Evolutionary conservation across 2,113 vertebrate species (phyloP).

Genomic region (Lophura nycthemera): DNA sequence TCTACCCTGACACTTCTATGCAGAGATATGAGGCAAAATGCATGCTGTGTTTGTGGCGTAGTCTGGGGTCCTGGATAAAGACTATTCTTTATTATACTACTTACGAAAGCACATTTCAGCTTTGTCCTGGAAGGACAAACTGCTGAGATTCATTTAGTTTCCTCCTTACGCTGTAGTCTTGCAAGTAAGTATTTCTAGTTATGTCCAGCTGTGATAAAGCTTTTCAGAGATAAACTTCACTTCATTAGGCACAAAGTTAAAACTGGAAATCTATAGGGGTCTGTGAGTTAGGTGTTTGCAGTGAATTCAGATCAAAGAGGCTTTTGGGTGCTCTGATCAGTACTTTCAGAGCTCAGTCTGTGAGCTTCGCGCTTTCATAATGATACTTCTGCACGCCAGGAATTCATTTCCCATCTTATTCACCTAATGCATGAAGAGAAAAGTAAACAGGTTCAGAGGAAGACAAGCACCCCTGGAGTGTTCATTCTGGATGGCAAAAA

Average conservation of each 20-base stretch:
- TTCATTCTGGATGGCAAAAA: conserved; percentile 31
- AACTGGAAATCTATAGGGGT: conserved; percentile 50
- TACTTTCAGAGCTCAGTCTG: conserved; percentile 40
- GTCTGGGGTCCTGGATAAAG: conserved; percentile 6
- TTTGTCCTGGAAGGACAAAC: conserved; percentile 54
- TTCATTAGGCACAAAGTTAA: conserved; percentile 70
- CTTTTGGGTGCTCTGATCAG: conserved; percentile 50
- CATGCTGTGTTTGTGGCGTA: neutral
- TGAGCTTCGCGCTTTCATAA: conserved; percentile 47
- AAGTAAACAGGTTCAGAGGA: conserved; percentile 57
- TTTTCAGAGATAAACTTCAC: conserved; percentile 71
- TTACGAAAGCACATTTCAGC: conserved; percentile 48
- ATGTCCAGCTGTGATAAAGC: conserved; percentile 67
- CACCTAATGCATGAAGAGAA: conserved; percentile 43
- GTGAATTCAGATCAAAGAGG: conserved; percentile 72
- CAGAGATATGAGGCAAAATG: neutral
- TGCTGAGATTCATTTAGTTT: conserved; percentile 70
- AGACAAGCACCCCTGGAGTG: neutral
- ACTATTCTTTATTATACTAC: conserved; percentile 9
- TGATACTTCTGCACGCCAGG: neutral
- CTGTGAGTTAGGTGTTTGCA: conserved; percentile 45
- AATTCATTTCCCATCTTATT: conserved; percentile 56
- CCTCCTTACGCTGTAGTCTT: conserved; percentile 36
- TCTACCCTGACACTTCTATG: neutral
- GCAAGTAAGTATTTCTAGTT: conserved; percentile 64